Conservation (phyloP, 2,888 invertebrate species). For the Trisateles emortualis region DNA sequence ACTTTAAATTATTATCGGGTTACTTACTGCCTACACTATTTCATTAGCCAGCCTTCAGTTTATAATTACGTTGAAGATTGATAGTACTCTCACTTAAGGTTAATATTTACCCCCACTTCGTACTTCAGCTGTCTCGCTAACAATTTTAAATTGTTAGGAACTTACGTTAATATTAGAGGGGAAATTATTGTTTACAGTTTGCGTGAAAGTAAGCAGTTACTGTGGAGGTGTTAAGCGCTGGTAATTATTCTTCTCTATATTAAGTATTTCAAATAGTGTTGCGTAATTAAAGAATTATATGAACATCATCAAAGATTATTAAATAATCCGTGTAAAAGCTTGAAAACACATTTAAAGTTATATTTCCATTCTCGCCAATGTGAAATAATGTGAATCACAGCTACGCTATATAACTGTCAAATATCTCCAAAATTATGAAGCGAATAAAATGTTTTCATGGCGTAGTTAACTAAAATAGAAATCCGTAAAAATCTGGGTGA, state of each 20-base stretch:
- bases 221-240: too few species aligned
- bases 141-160: too few species aligned
- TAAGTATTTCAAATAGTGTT: too few species aligned
- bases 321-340: background rate
- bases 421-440: background rate
- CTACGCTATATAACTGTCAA: conserved; percentile 11
- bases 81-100: conserved; percentile 29
- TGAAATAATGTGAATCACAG: background rate
- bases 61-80: conserved; percentile 54
- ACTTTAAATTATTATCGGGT: conserved; percentile 39
- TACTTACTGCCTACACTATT: conserved; percentile 35
- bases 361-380: conserved; percentile 1
- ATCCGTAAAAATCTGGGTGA: conserved; percentile 21
- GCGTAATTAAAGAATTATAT: too few species aligned
- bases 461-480: conserved; percentile 37
- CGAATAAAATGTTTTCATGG: conserved; percentile 20
- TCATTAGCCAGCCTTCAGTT: conserved; percentile 38
- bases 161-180: too few species aligned
- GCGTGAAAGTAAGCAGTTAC: too few species aligned
- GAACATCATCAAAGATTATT: too few species aligned
- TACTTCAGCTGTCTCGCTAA: too few species aligned
- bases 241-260: too few species aligned
- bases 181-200: too few species aligned
- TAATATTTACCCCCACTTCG: too few species aligned
- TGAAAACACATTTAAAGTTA: background rate